Base-by-base conservation (phyloP, 53 echinoderm and acorn worm species). In the Paracentrotus lividus region DNA sequence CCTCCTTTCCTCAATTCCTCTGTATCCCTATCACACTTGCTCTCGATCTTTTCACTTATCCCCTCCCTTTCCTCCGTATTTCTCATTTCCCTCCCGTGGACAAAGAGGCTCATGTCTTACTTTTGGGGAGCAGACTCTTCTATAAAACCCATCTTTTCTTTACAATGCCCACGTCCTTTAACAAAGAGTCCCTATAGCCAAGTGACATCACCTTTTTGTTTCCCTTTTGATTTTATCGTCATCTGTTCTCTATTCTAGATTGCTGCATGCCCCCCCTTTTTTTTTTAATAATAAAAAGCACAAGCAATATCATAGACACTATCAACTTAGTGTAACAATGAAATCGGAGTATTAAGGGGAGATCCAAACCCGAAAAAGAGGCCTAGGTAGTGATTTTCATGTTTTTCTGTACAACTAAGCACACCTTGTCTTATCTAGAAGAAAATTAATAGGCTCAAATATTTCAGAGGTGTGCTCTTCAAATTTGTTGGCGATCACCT, bases 171-270 rank as follows among this genome's bases (percentile, higher is more conserved):
- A 12, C 72, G 40, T 72, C 72, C 40, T 36, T 72, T 18, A 40
- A 36, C 72, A 9, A 69, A 38, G 38, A 69, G 38, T 38, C 69
- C 38, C 36, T 10, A n/a, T n/a, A 61, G 69, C 38, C 69, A 69
- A 69, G 18, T 69, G 69, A 69, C 69, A 40, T 69, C 69, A 36
- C 38, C 36, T 34, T 69, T 61, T 69, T 0, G 69, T 20, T 69
- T 69, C 69, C 69, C 38, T 69, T 38, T 36, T 69, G 38, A 69
- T 36, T 34, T 69, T 40, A 72, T 72, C 72, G 36, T 72, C 40
- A 18, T 72, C 72, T 72, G 40, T 20, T 40, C 72, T 72, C 36
- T 72, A 72, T 36, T 26, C 72, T 40, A 12, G n/a, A n/a, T n/a
- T n/a, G n/a, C n/a, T n/a, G n/a, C n/a, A n/a, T n/a, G n/a, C n/a